Conservation (phyloP, 2,888 invertebrate genomes). For the Macaria notata region DNA sequence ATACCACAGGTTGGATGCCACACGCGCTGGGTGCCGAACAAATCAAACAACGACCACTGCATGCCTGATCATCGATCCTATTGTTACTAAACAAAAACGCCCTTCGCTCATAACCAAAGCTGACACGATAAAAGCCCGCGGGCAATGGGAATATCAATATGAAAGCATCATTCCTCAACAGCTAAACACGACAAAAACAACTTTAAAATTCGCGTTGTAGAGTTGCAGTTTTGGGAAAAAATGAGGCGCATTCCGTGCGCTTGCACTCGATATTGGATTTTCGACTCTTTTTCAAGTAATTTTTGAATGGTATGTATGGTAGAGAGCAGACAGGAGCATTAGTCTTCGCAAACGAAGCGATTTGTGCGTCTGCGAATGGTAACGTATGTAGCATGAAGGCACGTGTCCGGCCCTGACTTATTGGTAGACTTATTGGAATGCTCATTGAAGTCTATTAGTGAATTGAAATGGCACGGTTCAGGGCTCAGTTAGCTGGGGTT, state of each 20-base stretch:
- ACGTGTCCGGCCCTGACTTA: constrained; percentile 70
- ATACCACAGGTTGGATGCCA: constrained; percentile 64
- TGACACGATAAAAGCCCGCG: constrained; percentile 46
- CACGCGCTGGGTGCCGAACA: constrained; percentile 55
- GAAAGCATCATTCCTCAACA: constrained; percentile 52
- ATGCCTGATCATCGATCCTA: constrained; percentile 60
- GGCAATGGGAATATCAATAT: constrained; percentile 48
- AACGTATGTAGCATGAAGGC: constrained; percentile 72
- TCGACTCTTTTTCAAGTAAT: constrained; percentile 66
- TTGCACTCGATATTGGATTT: constrained; percentile 62
- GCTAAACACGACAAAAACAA: constrained; percentile 38
- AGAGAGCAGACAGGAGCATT: constrained; percentile 66
- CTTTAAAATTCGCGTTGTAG: constrained; percentile 30
- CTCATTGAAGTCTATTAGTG: constrained; percentile 67
- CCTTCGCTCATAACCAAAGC: constrained; percentile 47
- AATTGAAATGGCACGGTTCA: constrained; percentile 45
- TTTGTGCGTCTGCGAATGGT: constrained; percentile 76
- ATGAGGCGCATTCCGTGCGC: constrained; percentile 43
- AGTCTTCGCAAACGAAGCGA: constrained; percentile 80
- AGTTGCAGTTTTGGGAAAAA: constrained; percentile 34
- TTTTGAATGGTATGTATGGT: constrained; percentile 67
- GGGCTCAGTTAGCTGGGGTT: constrained; percentile 9
- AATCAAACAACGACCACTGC: constrained; percentile 73
- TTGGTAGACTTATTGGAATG: constrained; percentile 64
- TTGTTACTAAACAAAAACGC: constrained; percentile 60